A percentile compares a stretch with the other conserved stretches of the same genome.
These are phyloP conservation scores for Ferdinandea cuprea DNA, from an alignment of 2,888 invertebrate species.

Conservation along the genomic window DNA sequence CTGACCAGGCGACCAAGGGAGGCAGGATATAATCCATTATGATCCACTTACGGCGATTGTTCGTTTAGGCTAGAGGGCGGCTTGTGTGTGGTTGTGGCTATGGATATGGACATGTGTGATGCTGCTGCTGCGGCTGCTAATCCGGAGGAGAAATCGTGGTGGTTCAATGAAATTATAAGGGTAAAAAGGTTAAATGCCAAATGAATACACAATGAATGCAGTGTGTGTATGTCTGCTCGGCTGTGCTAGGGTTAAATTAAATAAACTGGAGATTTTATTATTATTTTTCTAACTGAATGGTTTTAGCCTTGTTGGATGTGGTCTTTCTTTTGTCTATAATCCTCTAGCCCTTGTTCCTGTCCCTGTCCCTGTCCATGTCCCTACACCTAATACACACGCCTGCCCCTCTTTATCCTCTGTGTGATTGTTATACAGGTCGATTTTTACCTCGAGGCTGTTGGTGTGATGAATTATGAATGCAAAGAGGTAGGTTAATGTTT, in stretches of 20 bases:
- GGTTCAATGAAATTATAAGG: slow-evolving; percentile 62
- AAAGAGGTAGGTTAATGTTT: too few species aligned
- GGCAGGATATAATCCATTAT: slow-evolving; percentile 65
- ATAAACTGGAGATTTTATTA: slow-evolving; percentile 65
- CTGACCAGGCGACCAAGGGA: slow-evolving; percentile 4
- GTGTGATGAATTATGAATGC: slow-evolving; percentile 40
- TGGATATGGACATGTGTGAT: not conserved
- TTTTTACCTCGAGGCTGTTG: slow-evolving; percentile 16
- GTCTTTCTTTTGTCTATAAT: slow-evolving; percentile 12
- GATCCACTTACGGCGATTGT: slow-evolving; percentile 70
- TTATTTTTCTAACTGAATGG: slow-evolving; percentile 22
- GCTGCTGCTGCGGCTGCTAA: slow-evolving; percentile 24
- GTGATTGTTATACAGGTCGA: slow-evolving; percentile 16
- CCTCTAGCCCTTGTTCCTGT: too few species aligned
- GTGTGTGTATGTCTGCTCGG: not conserved
- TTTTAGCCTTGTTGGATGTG: slow-evolving; percentile 1
- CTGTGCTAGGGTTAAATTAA: slow-evolving; percentile 53
- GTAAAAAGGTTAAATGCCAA: slow-evolving; percentile 65
- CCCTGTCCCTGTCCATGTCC: too few species aligned
- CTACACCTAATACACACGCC: not conserved
- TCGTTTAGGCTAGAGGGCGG: slow-evolving; percentile 44
- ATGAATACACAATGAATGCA: slow-evolving; percentile 56
- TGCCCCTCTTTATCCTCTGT: not conserved
- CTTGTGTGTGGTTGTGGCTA: not conserved
- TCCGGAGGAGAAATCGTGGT: slow-evolving; percentile 19